phyloP scores from a whole-genome alignment of 2,888 invertebrate species.

The Pammene fasciana region DNA sequence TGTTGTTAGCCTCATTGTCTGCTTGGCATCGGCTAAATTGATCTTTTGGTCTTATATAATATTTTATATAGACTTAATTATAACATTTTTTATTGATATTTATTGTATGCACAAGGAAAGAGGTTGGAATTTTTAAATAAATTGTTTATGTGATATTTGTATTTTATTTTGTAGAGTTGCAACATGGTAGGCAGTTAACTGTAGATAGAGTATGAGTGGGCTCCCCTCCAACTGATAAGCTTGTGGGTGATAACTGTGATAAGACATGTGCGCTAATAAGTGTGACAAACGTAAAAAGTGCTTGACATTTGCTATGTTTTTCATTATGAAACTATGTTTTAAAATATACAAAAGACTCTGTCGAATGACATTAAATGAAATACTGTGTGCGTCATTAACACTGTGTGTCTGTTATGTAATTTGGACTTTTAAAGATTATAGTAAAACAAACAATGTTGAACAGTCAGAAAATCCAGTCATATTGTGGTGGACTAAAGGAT shows the following conservation, averaged over 20 bases:
- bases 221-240: slow-evolving; percentile 1
- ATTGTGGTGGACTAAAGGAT: slow-evolving; percentile 74
- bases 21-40: slow-evolving; percentile 58
- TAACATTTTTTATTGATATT: slow-evolving; percentile 68
- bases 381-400: slow-evolving; percentile 45
- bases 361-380: slow-evolving; percentile 54
- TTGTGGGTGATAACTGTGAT: neutral
- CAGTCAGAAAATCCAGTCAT: slow-evolving; percentile 58
- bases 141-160: slow-evolving; percentile 18
- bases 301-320: slow-evolving; percentile 44
- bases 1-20: slow-evolving; percentile 54
- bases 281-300: slow-evolving; percentile 1
- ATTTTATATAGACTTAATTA: slow-evolving; percentile 71
- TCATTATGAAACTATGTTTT: slow-evolving; percentile 50
- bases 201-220: slow-evolving; percentile 1
- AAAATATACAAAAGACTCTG: slow-evolving; percentile 51
- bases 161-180: slow-evolving; percentile 35
- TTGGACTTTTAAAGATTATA: slow-evolving; percentile 46
- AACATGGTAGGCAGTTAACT: slow-evolving; percentile 15
- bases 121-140: slow-evolving; percentile 62
- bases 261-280: slow-evolving; percentile 23
- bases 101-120: slow-evolving; percentile 68
- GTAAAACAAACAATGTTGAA: slow-evolving; percentile 42
- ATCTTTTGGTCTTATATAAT: slow-evolving; percentile 69
- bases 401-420: slow-evolving; percentile 51